These are phyloP conservation scores for Grammomys dolichurus DNA, from an alignment of 2,113 vertebrate genomes.

Conservation along the genomic window DNA sequence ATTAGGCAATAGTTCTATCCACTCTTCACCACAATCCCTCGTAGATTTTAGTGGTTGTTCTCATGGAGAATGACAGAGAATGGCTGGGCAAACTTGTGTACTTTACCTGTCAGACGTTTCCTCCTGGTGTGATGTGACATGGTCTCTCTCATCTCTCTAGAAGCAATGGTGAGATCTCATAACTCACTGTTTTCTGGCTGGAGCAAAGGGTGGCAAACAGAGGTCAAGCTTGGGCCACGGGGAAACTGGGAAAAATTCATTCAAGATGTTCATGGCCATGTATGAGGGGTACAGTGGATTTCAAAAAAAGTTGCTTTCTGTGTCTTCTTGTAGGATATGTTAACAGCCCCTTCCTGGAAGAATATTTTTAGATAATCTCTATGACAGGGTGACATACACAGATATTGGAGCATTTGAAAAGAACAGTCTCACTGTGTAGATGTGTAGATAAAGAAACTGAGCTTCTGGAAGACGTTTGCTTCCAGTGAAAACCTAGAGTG, in stretches of 20 bases:
- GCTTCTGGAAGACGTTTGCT: not conserved
- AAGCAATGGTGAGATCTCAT: conserved; percentile 39
- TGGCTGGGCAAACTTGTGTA: conserved; percentile 45
- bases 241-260: not conserved
- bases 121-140: conserved; percentile 13
- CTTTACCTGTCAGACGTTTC: conserved; percentile 65
- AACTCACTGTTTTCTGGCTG: conserved; percentile 58
- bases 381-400: not conserved
- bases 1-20: conserved; percentile 58
- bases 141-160: not conserved
- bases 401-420: not conserved
- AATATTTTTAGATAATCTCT: not conserved
- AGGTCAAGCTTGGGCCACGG: conserved; percentile 48
- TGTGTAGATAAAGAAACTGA: not conserved
- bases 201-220: conserved; percentile 40
- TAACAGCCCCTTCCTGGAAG: not conserved
- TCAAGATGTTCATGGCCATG: not conserved
- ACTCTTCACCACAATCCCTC: conserved; percentile 57
- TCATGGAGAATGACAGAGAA: not conserved
- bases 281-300: not conserved
- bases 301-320: not conserved
- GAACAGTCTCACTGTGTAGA: not conserved
- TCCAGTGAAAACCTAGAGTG: not conserved
- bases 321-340: not conserved
- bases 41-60: conserved; percentile 63